Evolutionary conservation across 2,888 invertebrate genomes (phyloP).

Genomic region (Neoascia interrupta): DNA sequence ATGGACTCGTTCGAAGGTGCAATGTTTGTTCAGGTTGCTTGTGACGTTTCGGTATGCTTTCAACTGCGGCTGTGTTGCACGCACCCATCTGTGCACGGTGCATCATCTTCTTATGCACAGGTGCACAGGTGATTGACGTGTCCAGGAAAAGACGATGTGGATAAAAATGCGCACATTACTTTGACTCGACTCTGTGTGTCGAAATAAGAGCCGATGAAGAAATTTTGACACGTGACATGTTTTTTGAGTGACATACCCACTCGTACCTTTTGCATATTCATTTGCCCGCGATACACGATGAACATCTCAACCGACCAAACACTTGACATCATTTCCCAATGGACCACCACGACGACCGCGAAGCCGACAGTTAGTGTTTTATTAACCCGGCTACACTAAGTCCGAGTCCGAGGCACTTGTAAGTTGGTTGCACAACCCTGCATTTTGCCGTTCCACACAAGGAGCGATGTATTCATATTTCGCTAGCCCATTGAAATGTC

Average conservation of each 20-base stretch:
- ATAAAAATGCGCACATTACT: slow-evolving; percentile 34
- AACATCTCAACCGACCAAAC: slow-evolving; percentile 64
- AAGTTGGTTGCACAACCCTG: slow-evolving; percentile 10
- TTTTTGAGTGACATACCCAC: slow-evolving; percentile 31
- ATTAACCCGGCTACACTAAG: slow-evolving; percentile 27
- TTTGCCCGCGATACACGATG: slow-evolving; percentile 26
- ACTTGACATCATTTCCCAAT: slow-evolving; percentile 56
- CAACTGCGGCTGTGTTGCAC: slow-evolving; percentile 19
- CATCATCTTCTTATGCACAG: slow-evolving; percentile 59
- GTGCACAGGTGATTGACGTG: slow-evolving; percentile 63
- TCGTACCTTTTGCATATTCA: slow-evolving; percentile 61
- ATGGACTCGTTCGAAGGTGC: slow-evolving; percentile 68
- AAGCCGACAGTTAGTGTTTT: too few species aligned
- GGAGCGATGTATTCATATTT: slow-evolving; percentile 55
- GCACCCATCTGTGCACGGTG: slow-evolving; percentile 43
- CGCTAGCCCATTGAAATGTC: slow-evolving; percentile 61
- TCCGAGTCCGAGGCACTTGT: slow-evolving; percentile 6
- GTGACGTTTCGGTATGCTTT: slow-evolving; percentile 68
- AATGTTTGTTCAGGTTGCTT: slow-evolving; percentile 68
- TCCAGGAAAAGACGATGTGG: slow-evolving; percentile 19
- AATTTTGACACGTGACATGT: slow-evolving; percentile 63
- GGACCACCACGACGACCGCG: slow-evolving; percentile 50
- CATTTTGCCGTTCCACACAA: slow-evolving; percentile 39
- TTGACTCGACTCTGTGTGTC: slow-evolving; percentile 29
- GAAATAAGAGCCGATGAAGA: slow-evolving; percentile 34